Percentiles rank a stretch among this genome's conserved stretches.
Evolutionary conservation across 2,113 vertebrate species (phyloP).

Genomic region (Gymnocephalus cernua): DNA sequence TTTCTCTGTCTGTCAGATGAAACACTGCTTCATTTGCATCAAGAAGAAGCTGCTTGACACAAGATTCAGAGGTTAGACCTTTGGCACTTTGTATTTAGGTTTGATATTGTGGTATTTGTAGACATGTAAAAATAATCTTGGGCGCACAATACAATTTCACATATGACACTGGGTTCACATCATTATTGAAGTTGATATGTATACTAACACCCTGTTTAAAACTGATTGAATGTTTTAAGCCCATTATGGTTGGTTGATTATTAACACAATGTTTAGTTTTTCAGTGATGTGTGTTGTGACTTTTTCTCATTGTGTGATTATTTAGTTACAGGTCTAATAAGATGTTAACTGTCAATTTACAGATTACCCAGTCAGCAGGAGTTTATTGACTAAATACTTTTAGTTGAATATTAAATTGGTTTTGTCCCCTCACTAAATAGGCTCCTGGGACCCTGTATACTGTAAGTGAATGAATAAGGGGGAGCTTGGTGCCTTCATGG

Average conservation of each 20-base stretch:
- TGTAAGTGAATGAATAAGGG: conserved; percentile 47
- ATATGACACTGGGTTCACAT: background rate
- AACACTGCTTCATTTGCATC: conserved; percentile 35
- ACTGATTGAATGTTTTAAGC: background rate
- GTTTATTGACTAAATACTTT: conserved; percentile 13
- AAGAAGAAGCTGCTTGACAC: background rate
- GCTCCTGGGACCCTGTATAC: conserved; percentile 28
- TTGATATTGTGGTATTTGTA: background rate
- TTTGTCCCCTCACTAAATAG: conserved; percentile 43
- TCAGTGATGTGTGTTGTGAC: background rate
- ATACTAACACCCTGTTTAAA: background rate
- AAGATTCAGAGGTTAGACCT: background rate
- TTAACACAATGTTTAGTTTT: background rate
- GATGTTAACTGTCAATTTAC: conserved; percentile 1
- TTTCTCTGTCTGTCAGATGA: conserved; percentile 36
- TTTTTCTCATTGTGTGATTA: background rate
- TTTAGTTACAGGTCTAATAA: background rate
- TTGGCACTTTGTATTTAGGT: background rate
- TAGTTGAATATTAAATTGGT: conserved; percentile 40
- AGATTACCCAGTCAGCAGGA: background rate
- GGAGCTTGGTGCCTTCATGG: conserved; percentile 51
- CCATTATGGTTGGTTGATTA: background rate
- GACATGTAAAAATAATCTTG: background rate
- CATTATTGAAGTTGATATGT: background rate
- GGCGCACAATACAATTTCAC: background rate